Base-by-base conservation (phyloP, 2,797 vertebrate genomes). In the Schizothorax lantsangensis region DNA sequence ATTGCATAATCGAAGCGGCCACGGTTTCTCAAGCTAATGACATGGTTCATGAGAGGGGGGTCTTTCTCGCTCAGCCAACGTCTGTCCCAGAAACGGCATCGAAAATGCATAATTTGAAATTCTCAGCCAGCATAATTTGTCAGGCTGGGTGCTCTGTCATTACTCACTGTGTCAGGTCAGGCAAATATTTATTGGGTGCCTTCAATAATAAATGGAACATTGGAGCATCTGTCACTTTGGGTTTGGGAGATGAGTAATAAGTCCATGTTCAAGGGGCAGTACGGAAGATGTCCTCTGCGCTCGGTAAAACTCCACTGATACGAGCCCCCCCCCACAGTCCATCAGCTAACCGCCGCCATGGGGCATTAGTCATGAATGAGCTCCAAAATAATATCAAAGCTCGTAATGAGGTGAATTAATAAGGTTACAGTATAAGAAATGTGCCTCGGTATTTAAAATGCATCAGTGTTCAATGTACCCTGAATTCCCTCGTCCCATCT, bases 161-260 rank as follows among this genome's bases (percentile, higher is more conserved):
- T 92, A 85, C 91, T 90, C 92, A 88, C 74, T 77, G 89, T 73
- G 74, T 89, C 82, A 90, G 92, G 92, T 93, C 91, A 91, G 93
- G 92, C 92, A 94, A 94, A 94, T 94, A 92, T 94, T 95, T 95
- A 95, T 92, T 91, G 91, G 87, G 77, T 91, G 87, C 81, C 36
- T 92, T 94, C 91, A 93, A 92, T 95, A 95, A 94, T 92, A 93
- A 93, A 94, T 92, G 90, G 88, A 92, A 91, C 91, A 80, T 83
- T 90, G 90, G 89, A 91, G 92, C 93, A 88, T 92, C 92, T 93
- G 92, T 92, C 89, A 89, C 91, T 92, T 93, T 91, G 88, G 40
- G 77, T 92, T 93, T 93, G 84, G 91, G 62, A 81, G 75, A 87
- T 79, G 87, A 89, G 68, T 59, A 79, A 83, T 81, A 84, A 84